phyloP scores from a whole-genome alignment of 2,113 vertebrate genomes.

The Brienomyrus brachyistius region DNA sequence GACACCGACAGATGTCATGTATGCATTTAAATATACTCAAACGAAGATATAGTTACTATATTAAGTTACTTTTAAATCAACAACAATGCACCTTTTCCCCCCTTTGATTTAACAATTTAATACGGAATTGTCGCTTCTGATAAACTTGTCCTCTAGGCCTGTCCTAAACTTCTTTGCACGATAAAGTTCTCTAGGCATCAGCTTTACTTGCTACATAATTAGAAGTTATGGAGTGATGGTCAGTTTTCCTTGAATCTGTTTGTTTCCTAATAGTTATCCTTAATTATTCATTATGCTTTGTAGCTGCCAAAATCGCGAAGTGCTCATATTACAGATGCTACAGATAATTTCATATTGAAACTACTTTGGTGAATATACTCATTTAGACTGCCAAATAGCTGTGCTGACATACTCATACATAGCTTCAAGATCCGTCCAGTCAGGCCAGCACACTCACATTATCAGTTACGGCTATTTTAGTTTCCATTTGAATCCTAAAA shows the following conservation, averaged over 20 bases:
- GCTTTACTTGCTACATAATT: not conserved
- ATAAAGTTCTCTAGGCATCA: not conserved
- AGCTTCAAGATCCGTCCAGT: not conserved
- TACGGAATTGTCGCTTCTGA: not conserved
- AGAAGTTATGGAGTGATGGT: not conserved
- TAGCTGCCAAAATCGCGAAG: not conserved
- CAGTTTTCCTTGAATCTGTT: not conserved
- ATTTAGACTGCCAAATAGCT: not conserved
- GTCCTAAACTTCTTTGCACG: not conserved
- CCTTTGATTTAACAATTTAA: not conserved
- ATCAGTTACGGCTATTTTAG: not conserved
- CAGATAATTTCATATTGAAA: not conserved
- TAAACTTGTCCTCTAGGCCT: not conserved
- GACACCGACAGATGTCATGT: not conserved
- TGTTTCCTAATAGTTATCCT: not conserved
- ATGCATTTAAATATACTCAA: not conserved
- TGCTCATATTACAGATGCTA: not conserved
- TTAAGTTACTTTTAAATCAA: not conserved
- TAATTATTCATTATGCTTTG: conserved; percentile 7
- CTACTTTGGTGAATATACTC: not conserved
- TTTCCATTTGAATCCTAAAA: not conserved
- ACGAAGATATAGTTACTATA: not conserved
- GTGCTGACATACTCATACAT: not conserved
- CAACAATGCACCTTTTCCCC: not conserved
- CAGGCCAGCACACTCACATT: not conserved